Evolutionary conservation across 2,888 invertebrate species (phyloP).

Genomic region (Xestia rhomboidea): DNA sequence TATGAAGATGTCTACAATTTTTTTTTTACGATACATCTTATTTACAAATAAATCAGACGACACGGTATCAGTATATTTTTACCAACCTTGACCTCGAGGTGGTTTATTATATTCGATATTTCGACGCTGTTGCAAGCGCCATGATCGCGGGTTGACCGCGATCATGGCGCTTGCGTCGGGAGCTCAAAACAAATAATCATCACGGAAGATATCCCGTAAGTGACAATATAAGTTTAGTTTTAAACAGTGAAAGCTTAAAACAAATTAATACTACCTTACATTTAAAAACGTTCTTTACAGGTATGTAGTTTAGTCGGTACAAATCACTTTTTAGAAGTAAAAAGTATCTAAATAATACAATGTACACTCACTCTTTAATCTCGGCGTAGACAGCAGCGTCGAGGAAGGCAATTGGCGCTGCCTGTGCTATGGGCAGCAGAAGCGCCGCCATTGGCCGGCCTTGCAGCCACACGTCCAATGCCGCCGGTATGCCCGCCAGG

Average conservation of each 20-base stretch:
- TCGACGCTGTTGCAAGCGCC: too few relatives aligned
- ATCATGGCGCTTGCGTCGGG: too few relatives aligned
- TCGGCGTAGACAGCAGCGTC: slow-evolving; percentile 99
- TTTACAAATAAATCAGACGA: not conserved
- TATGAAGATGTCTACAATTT: not conserved
- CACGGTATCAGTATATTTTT: slow-evolving; percentile 2
- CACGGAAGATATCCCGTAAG: too few relatives aligned
- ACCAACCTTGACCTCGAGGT: not conserved
- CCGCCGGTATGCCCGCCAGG: slow-evolving; percentile 98
- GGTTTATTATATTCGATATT: too few relatives aligned
- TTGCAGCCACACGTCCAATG: slow-evolving; percentile 98
- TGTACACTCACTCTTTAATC: slow-evolving; percentile 95
- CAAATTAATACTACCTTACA: not conserved
- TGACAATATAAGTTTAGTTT: too few relatives aligned
- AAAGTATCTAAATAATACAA: not conserved
- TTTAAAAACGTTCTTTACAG: not conserved
- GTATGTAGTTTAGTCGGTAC: not conserved
- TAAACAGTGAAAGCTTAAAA: too few relatives aligned
- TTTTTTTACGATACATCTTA: not conserved
- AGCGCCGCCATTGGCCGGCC: slow-evolving; percentile 95
- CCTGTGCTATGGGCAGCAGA: slow-evolving; percentile 95
- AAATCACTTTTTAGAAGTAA: not conserved
- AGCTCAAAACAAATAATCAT: too few relatives aligned
- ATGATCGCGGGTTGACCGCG: too few relatives aligned
- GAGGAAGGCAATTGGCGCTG: slow-evolving; percentile 97